Base-by-base conservation (phyloP, 2,888 invertebrate species). In the Leistus spinibarbis region DNA sequence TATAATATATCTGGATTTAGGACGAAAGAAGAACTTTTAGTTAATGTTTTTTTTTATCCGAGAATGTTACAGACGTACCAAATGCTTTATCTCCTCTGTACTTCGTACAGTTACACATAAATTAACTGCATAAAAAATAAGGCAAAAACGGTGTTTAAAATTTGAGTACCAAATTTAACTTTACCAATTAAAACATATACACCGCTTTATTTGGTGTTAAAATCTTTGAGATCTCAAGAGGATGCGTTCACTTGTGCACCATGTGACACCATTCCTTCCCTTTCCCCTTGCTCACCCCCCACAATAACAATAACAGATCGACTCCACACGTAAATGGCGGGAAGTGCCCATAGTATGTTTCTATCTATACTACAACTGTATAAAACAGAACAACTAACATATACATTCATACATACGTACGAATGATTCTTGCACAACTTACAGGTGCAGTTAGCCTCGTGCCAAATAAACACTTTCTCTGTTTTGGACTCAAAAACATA, bases 391-490 rank as follows among this genome's bases (percentile, higher is more conserved):
- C 7, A 7, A 40, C 13, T 10, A 7, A 40, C 13, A 40, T 40
- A 13, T 40, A 40, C 5, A 40, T 4, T 10, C 40, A 40, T 40
- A 40, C 27, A 27, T 27, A 27, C 27, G 9, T 27, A 27, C 40
- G 54, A 24, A 54, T 54, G 23, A 65, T 60, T 60, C 40, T 73
- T 73, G 60, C 73, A 73, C 73, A 73, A 73, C 20, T 56, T 27
- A 73, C 73, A 73, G 73, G 73, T 73, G 73, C 60, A 73, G 81
- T 80, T 81, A 80, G 79, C 81, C 81, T 81, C 80, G 81, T 81
- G 79, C 81, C 79, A 79, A 81, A 81, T 81, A 81, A 40, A 78
- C 76, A 79, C 78, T 78, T 77, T 78, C 78, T 78, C 78, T 78
- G 78, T 77, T 78, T 78, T 77, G 76, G 77, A 76, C 64, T 65